These are phyloP conservation scores for Chloroclysta siterata DNA, from an alignment of 2,888 invertebrate species.

Conservation along the genomic window DNA sequence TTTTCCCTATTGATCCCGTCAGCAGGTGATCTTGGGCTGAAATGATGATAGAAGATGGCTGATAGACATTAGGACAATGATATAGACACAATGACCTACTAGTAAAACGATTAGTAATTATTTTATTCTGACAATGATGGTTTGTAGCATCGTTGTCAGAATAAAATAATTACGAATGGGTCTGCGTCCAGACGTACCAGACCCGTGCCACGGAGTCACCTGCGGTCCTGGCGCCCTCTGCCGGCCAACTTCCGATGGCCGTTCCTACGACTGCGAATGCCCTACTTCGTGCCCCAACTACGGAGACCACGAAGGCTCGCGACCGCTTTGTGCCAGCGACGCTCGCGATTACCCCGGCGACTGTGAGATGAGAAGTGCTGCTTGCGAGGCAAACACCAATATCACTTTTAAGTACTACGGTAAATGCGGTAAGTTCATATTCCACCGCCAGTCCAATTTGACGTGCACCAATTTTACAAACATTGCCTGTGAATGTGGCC, in stretches of 20 bases:
- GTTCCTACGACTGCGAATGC: slow-evolving; percentile 90
- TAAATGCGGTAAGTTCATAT: slow-evolving; percentile 92
- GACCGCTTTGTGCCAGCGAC: slow-evolving; percentile 93
- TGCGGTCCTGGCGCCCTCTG: slow-evolving; percentile 94
- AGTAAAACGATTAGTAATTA: no score
- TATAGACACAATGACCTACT: no score
- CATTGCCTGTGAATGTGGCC: no score
- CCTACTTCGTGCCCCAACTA: slow-evolving; percentile 91
- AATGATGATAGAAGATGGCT: no score
- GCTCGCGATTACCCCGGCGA: slow-evolving; percentile 93
- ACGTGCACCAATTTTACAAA: no score
- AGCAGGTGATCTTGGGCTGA: no score
- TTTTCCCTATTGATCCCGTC: no score
- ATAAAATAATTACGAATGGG: no score
- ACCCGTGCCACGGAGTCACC: slow-evolving; percentile 90
- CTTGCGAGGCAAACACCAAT: slow-evolving; percentile 90
- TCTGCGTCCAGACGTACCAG: slow-evolving; percentile 80
- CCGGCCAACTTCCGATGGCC: slow-evolving; percentile 87
- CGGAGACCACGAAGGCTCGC: slow-evolving; percentile 92
- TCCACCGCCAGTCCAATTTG: no score
- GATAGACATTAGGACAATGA: no score
- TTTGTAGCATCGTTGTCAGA: no score
- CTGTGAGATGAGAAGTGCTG: slow-evolving; percentile 92
- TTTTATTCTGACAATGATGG: no score
- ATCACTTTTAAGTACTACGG: slow-evolving; percentile 93